These are phyloP conservation scores for Amphilophus citrinellus DNA, from an alignment of 2,113 vertebrate genomes.

Conservation along the genomic window DNA sequence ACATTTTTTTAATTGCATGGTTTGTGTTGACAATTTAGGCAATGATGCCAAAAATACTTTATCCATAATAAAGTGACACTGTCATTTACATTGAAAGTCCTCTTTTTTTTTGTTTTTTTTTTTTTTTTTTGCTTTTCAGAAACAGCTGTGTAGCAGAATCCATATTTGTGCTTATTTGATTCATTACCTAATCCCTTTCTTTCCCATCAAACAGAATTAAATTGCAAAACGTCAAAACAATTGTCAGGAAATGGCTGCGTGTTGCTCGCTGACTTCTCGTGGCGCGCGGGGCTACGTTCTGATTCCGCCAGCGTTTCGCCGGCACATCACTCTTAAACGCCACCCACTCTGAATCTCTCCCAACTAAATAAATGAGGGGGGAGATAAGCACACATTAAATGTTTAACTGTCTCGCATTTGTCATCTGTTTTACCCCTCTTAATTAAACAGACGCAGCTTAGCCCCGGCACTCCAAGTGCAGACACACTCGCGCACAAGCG, in stretches of 20 bases:
- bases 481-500: conserved; percentile 30
- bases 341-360: conserved; percentile 76
- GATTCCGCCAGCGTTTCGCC: conserved; percentile 56
- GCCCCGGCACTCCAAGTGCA: conserved; percentile 63
- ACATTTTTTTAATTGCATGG: conserved; percentile 58
- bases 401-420: conserved; percentile 84
- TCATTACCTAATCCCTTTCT: conserved; percentile 58
- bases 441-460: conserved; percentile 82
- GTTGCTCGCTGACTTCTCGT: conserved; percentile 70
- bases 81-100: conserved; percentile 45
- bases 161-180: conserved; percentile 59
- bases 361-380: conserved; percentile 80
- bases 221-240: conserved; percentile 74
- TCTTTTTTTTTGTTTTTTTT: conserved; percentile 10
- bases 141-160: conserved; percentile 44
- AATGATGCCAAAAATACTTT: conserved; percentile 38
- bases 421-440: conserved; percentile 83
- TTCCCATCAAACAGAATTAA: conserved; percentile 72
- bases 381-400: conserved; percentile 83
- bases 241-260: conserved; percentile 72
- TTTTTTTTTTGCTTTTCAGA: conserved; percentile 18
- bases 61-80: conserved; percentile 51
- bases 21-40: conserved; percentile 53
- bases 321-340: conserved; percentile 71
- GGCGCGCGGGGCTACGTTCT: conserved; percentile 54